Evolutionary conservation across 1,140 invertebrate species (phyloP), one percentile per base, ranked within the genome.

Genomic region (Euborellia annulipes): DNA sequence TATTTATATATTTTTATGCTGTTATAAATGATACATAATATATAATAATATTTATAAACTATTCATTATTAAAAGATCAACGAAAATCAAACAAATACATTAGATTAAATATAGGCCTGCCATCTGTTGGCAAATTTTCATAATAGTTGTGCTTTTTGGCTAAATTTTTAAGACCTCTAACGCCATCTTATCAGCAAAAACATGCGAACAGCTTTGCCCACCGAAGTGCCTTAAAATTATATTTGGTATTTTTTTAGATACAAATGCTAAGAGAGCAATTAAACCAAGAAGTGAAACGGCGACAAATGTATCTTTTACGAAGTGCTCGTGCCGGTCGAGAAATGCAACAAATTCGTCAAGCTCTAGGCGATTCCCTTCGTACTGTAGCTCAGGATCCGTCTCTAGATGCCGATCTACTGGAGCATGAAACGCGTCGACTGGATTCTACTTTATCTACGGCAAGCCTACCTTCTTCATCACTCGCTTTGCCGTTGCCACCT

Each of bases 391-490:
- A 82, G 58, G 84, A 87, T 64, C 81, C 81, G 11, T 77, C 79
- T 0, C 61, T 90, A 20, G 86, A 90, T 65, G 78, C 83, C 1
- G 68, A 79, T 46, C 68, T 89, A 3, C 61, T 92, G 44, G 85
- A 92, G 55, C 84, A 85, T 51, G 89, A 93, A 62, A 77, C 86
- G 3, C 67, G 82, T 46, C 87, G 85, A 60, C 64, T 90, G 46
- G 83, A 88, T 59, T 75, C 68, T 50, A 76, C 76, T 1, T 58
- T 79, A 16, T 19, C 39, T 22, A 41, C 46, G 6, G 39, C 46
- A 1, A 27, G 19, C 17, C 27, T 49, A 2, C 17, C 46, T 14
- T 23, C 47, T 2, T 22, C 52, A 1, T 20, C 43, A 11, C 48
- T 50, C 1, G 41, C 47, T 9, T 34, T 32, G 3, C 20, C 42